phyloP scores from a whole-genome alignment of 1,140 invertebrate genomes.

The Panonychus citri region DNA sequence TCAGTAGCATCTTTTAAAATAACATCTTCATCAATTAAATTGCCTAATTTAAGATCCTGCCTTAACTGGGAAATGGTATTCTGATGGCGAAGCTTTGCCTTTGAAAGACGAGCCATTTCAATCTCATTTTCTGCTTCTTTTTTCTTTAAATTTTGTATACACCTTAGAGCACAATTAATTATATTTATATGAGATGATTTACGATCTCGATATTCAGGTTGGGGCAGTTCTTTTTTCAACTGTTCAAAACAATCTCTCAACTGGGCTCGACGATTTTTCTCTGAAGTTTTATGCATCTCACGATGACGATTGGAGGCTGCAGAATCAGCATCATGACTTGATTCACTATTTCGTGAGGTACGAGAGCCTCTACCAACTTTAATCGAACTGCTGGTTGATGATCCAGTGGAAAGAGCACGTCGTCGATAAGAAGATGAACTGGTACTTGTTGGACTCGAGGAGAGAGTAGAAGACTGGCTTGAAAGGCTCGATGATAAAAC shows the following conservation, averaged over 20 bases:
- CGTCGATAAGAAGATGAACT: neutral
- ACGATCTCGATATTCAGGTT: constrained; percentile 4
- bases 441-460: neutral
- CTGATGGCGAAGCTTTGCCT: neutral
- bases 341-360: neutral
- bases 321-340: constrained; percentile 1
- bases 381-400: neutral
- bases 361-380: neutral
- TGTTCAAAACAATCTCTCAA: constrained; percentile 6
- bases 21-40: neutral
- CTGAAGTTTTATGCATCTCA: constrained; percentile 9
- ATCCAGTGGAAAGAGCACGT: neutral
- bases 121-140: neutral
- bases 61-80: constrained; percentile 1
- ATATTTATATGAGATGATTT: constrained; percentile 8
- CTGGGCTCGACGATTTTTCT: constrained; percentile 9
- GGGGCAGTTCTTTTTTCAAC: constrained; percentile 6
- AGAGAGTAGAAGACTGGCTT: neutral
- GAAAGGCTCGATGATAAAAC: neutral
- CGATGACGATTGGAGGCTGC: neutral
- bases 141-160: constrained; percentile 5
- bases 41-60: neutral
- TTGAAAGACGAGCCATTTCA: neutral
- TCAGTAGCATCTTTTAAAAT: neutral
- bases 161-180: constrained; percentile 6